These are phyloP conservation scores for Pangasius djambal DNA, from an alignment of 2,797 vertebrate genomes.

Conservation along the genomic window DNA sequence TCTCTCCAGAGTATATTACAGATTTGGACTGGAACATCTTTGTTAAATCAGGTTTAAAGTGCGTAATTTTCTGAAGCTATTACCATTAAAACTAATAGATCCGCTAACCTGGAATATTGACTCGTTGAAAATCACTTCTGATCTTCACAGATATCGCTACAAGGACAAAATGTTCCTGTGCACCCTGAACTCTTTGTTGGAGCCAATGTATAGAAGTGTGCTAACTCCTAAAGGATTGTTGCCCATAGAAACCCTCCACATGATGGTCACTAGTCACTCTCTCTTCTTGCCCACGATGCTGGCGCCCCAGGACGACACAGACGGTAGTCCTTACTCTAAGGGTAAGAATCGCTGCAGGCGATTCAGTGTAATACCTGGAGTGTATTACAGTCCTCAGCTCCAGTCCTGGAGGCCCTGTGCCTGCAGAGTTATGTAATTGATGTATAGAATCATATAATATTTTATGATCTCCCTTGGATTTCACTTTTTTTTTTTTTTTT, in stretches of 20 bases:
- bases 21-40: conserved; percentile 86
- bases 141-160: conserved; percentile 81
- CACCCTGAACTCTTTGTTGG: conserved; percentile 71
- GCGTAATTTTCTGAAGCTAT: conserved; percentile 57
- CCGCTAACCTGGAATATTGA: neutral
- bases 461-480: neutral
- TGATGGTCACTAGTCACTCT: conserved; percentile 93
- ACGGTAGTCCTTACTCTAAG: conserved; percentile 66
- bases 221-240: conserved; percentile 71
- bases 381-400: neutral
- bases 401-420: neutral
- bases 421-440: neutral
- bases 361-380: neutral
- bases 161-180: conserved; percentile 78
- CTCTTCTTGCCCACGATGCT: conserved; percentile 88
- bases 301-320: conserved; percentile 68
- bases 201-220: conserved; percentile 71
- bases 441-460: neutral
- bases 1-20: conserved; percentile 69
- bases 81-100: neutral
- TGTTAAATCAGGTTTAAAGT: conserved; percentile 92
- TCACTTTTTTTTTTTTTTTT: neutral
- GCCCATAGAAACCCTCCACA: conserved; percentile 79
- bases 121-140: neutral
- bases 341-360: conserved; percentile 68